Evolutionary conservation across 2,113 vertebrate species (phyloP).

Genomic region (Penelope pileata): DNA sequence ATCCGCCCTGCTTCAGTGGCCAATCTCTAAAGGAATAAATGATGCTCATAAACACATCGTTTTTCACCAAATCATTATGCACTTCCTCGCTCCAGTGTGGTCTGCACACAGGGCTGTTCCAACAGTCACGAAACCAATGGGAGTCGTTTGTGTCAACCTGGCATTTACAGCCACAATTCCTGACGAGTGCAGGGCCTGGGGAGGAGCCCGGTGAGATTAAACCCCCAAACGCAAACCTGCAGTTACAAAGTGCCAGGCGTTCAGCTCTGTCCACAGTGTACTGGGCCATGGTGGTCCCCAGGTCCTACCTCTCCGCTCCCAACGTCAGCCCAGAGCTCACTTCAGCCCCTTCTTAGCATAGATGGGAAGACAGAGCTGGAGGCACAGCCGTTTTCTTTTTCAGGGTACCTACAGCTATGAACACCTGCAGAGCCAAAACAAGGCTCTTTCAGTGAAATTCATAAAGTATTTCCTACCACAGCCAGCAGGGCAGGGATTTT

Average conservation of each 20-base stretch:
- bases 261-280: background rate
- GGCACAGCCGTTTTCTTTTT: background rate
- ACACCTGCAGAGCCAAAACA: background rate
- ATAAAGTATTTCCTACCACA: background rate
- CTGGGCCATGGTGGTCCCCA: background rate
- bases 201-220: background rate
- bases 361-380: background rate
- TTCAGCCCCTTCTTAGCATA: background rate
- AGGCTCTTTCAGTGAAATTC: background rate
- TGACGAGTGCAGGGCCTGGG: background rate
- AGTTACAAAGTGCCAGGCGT: background rate
- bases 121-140: fast-evolving
- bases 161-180: background rate
- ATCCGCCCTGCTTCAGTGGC: background rate
- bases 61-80: background rate
- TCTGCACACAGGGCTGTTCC: background rate
- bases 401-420: fast-evolving
- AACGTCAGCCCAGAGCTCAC: fast-evolving
- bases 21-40: background rate
- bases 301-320: background rate
- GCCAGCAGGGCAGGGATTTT: background rate
- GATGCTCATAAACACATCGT: background rate
- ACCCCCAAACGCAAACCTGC: background rate
- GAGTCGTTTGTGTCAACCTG: background rate
- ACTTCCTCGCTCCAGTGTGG: fast-evolving